Evolutionary conservation across 2,113 vertebrate genomes (phyloP).

Genomic region (western clawed frog (Xenopus tropicalis)): UCB_Xtro_10.0 CM004451.2:33284501-33285000

Average conservation of each 20-base stretch:
- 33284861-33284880: constrained; percentile 70
- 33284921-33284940: constrained; percentile 84
- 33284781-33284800: constrained; percentile 49
- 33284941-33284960: constrained; percentile 80
- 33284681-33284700: too few species aligned
- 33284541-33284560: too few species aligned
- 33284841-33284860: constrained; percentile 60
- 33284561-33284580: too few species aligned
- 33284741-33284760: constrained; percentile 25
- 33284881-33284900: constrained; percentile 87
- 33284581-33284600: too few species aligned
- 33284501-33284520: too few species aligned
- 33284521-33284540: too few species aligned
- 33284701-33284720: not conserved
- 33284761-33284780: constrained; percentile 6
- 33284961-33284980: constrained; percentile 86
- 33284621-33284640: too few species aligned
- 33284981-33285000: constrained; percentile 78
- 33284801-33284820: constrained; percentile 61
- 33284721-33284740: constrained; percentile 60
- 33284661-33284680: too few species aligned
- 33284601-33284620: too few species aligned
- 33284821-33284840: constrained; percentile 61
- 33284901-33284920: constrained; percentile 92
- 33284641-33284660: too few species aligned